Conservation (phyloP, 2,888 invertebrate genomes). For the Lycocerus yunnanus region DNA sequence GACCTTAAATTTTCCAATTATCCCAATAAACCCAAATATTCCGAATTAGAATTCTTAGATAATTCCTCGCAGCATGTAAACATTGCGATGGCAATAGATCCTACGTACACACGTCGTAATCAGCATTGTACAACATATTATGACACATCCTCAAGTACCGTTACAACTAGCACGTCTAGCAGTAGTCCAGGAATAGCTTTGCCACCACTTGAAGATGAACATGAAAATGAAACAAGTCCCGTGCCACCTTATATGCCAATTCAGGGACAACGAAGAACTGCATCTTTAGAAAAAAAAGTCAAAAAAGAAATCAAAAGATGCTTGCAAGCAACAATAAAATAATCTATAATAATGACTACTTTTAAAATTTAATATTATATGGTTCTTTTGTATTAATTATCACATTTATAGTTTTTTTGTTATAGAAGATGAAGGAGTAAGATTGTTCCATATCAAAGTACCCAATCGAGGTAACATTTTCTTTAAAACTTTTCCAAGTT, state of each 20-base stretch:
- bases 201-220: slow-evolving; percentile 44
- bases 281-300: slow-evolving; percentile 59
- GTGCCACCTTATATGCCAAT: slow-evolving; percentile 79
- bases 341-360: neutral
- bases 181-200: slow-evolving; percentile 49
- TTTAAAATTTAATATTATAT: neutral
- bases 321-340: slow-evolving; percentile 51
- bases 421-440: neutral
- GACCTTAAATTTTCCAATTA: slow-evolving; percentile 50
- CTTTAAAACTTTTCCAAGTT: neutral
- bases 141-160: slow-evolving; percentile 49
- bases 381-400: neutral
- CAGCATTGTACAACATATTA: slow-evolving; percentile 48
- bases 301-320: slow-evolving; percentile 50
- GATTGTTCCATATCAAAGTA: neutral
- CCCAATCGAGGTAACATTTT: neutral
- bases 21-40: slow-evolving; percentile 48
- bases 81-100: slow-evolving; percentile 71
- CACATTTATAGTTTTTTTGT: neutral
- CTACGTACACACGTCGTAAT: slow-evolving; percentile 60
- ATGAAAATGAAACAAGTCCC: slow-evolving; percentile 59
- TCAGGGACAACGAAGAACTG: slow-evolving; percentile 71
- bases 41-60: slow-evolving; percentile 47
- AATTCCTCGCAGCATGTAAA: slow-evolving; percentile 56
- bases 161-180: slow-evolving; percentile 47